Base-by-base conservation (phyloP, 53 echinoderm and acorn worm genomes). In the Holothuria scabra region DNA sequence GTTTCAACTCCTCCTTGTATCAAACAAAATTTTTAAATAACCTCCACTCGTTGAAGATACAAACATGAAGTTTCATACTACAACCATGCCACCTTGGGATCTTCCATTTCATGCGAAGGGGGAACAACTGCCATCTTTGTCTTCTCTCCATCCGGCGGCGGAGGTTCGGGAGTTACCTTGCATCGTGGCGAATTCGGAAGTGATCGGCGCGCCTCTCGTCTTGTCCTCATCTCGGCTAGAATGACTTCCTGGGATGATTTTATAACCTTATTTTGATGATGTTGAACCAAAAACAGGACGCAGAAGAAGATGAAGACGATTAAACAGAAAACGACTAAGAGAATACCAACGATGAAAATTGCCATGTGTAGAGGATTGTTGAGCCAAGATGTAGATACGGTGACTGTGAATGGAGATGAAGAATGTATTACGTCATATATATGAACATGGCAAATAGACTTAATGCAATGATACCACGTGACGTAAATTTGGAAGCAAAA, bases 121-220 rank as follows among this genome's bases (percentile, higher is more conserved):
- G 72, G 72, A 5, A 72, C 72, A 72, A 26, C 72, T 48, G 72
- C 72, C 72, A 72, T 72, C 12, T 44, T 72, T 22, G 72, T 72
- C 0, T 44, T 23, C 12, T 72, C 28, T 19, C 72, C 72, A 12
- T 72, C 72, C 22, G 44, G 19, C 28, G 22, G 46, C 12, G 72
- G 44, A 44, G 72, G 72, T 34, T 72, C 72, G 0, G 72, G 72
- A 44, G 44, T 23, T 11, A 72, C 72, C 48, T 72, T 72, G 13
- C 72, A 46, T 12, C 72, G 44, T 14, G 46, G 72, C 22, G 72
- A 24, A n/a, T 44, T 44, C 18, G 72, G 72, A 5, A 24, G 8
- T 46, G 72, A 72, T 46, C 72, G 41, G 4, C 72, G 44, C 6
- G 19, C 72, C 25, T 19, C 72, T 44, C 72, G 44, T 44, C 72